Base-by-base conservation (phyloP, 30 jellyfish, hydroid and myxozoan genomes). In the Hydra vulgaris region DNA sequence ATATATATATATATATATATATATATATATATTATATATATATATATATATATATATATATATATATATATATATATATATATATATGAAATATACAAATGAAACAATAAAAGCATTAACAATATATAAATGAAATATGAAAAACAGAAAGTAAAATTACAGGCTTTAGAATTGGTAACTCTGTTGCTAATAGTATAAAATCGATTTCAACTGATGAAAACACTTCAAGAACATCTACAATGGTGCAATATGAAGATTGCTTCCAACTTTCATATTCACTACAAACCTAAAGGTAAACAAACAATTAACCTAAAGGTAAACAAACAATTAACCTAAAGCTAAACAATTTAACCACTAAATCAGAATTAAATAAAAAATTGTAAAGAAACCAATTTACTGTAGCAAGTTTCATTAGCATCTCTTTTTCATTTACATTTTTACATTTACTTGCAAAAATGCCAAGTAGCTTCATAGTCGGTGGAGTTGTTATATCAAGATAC, bases 261-360 rank as follows among this genome's bases (percentile, higher is more conserved):
- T 86, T 90, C 97, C 97, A 90, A 77, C 85, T 95, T 74, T 90
- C 97, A 61, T 90, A 90, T n/a, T n/a, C n/a, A n/a, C n/a, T n/a
- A n/a, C n/a, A n/a, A 26, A n/a, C n/a, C n/a, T n/a, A n/a, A n/a
- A n/a, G n/a, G n/a, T n/a, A n/a, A n/a, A n/a, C n/a, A n/a, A n/a
- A n/a, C n/a, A n/a, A n/a, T n/a, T n/a, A n/a, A n/a, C n/a, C n/a
- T n/a, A n/a, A n/a, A n/a, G n/a, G n/a, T n/a, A 25, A 18, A 1
- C 80, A 26, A 25, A 21, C 23, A 1, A 26, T 8, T 21, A 3
- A 52, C 53, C 8, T 1, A 25, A 52, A 52, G 7, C 83, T 7
- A 77, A 78, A 1, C 17, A 18, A 15, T 79, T 20, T n/a, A 69
- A 69, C 12, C 27, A 25, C 3, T 19, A 73, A 20, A 73, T 20